Evolutionary conservation across 2,888 invertebrate genomes (phyloP), one percentile per base, ranked within the genome.

Genomic region (Pterobdella sp.): DNA sequence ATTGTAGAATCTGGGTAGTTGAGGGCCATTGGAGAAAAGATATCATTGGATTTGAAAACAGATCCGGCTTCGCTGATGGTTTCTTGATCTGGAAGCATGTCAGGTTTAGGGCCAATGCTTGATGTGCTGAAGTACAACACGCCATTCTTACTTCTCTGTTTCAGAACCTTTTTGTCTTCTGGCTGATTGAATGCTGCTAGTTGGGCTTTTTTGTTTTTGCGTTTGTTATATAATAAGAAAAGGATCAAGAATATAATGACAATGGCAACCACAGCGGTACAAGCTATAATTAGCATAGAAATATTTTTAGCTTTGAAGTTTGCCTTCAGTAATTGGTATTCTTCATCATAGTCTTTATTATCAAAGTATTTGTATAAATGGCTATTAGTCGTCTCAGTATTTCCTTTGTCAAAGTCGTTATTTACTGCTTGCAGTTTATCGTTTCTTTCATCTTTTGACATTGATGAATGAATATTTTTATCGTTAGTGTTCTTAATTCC

Each of bases 91-190:
- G 35, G 63, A 0, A 35, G 52, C 10, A 35, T 3, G 34, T 60
- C 60, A 3, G 63, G 32, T 22, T 35, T 56, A 4, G 32, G 42
- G 26, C 42, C 72, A 36, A 74, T 42, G 31, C 49, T 36, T 0
- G 32, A 29, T 0, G 72, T 75, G 42, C 74, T 75, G 70, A 74
- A 75, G 64, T 74, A 75, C 29, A 75, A 67, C 1, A 75, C 74
- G 37, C 74, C 74, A 37, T 74, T 67, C 56, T 73, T 72, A 56
- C 74, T 65, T 56, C 66, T 74, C 56, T 72, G 72, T 29, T 72
- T 75, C 32, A 75, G 49, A 22, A 72, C 74, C 49, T 70, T 65
- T 31, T 72, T 29, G 34, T 35, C 26, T 1, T 32, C 69, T 3
- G 63, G 37, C n/a, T 69, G 37, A 22, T 22, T 67, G 36, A 29